Evolutionary conservation across 2,888 invertebrate species (phyloP), one percentile per base, ranked within the genome.

Genomic region (Cheilosia impressa): DNA sequence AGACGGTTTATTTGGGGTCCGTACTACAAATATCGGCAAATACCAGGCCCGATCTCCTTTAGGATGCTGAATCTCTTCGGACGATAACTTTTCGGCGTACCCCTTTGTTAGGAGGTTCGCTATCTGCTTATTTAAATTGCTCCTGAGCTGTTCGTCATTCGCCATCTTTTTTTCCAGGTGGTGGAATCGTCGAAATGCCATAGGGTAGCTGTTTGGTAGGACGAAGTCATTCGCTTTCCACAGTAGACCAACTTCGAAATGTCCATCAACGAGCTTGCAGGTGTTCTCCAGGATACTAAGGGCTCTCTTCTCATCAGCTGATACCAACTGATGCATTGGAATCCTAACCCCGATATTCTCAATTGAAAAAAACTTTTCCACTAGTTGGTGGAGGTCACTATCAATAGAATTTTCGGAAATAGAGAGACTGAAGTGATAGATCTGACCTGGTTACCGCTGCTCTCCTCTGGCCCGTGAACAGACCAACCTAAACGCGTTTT

Each of bases 1-100:
- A 43, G 76, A 81, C 2, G 87, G 88, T 65, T 90, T 90, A 27
- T 89, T 89, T 6, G 88, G 84, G 22, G 87, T 88, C 50, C 9
- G 55, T 0, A 79, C 69, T 0, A 75, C 68, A 72, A 87, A 88
- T 34, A 83, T 87, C 41, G 87, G 88, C 19, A 88, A 43, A 72
- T 87, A 87, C 87, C 87, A 88, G 7, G 75, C 62, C 1, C 47
- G 41, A 19, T 57, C 63, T 15, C 15, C 60, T 34, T 34, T 34
- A 9, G 22, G 31, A 22, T 43, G 27, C 27, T n/a, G 45, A 6
- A 66, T 19, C 31, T 79, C 81, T 0, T 57, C 66, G n/a, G 41
- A 7, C 4, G 19, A 55, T 38, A 87, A 22, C 17, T 82, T 87
- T 45, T 17, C 75, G 0, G 71, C 76, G 47, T 87, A 87, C 6